A percentile compares a stretch with the other conserved stretches of the same genome.
phyloP scores from a whole-genome alignment of 2,888 invertebrate genomes.

The Spatulosminthurus flaviceps region DNA sequence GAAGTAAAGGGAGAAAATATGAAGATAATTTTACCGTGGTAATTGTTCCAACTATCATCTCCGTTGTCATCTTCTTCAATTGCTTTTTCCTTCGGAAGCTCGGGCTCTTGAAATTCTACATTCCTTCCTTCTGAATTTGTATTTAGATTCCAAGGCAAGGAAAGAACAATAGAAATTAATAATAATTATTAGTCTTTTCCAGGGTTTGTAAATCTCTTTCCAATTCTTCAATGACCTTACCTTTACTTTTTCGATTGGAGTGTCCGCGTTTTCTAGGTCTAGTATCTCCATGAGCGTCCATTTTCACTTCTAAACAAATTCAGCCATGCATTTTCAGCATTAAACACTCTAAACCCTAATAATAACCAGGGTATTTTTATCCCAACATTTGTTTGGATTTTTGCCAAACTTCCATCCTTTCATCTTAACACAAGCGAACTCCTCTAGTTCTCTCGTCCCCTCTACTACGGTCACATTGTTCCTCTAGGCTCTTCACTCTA shows the following conservation, averaged over 20 bases:
- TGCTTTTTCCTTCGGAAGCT: constrained; percentile 25
- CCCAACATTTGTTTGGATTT: constrained; percentile 40
- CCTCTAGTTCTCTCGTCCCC: too few relatives aligned
- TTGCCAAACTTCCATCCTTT: constrained; percentile 46
- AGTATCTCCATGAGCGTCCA: constrained; percentile 49
- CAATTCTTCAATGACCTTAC: too few relatives aligned
- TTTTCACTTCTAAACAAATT: constrained; percentile 21
- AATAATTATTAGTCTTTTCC: too few relatives aligned
- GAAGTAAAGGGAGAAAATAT: not conserved
- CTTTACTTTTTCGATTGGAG: constrained; percentile 40
- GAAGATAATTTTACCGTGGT: constrained; percentile 19
- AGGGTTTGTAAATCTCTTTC: too few relatives aligned
- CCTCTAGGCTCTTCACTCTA: too few relatives aligned
- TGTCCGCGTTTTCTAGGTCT: constrained; percentile 43
- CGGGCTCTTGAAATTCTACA: constrained; percentile 38
- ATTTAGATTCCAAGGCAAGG: not conserved
- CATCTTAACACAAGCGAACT: too few relatives aligned
- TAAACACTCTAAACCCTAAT: constrained; percentile 39
- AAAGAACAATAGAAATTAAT: not conserved
- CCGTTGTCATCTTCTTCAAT: constrained; percentile 38
- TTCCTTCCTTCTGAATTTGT: constrained; percentile 6
- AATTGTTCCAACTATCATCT: constrained; percentile 38
- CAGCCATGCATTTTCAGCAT: not conserved
- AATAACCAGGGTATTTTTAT: constrained; percentile 49
- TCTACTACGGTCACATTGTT: too few relatives aligned